phyloP scores from a whole-genome alignment of 2,113 vertebrate species.

The Elaphurus davidianus region DNA sequence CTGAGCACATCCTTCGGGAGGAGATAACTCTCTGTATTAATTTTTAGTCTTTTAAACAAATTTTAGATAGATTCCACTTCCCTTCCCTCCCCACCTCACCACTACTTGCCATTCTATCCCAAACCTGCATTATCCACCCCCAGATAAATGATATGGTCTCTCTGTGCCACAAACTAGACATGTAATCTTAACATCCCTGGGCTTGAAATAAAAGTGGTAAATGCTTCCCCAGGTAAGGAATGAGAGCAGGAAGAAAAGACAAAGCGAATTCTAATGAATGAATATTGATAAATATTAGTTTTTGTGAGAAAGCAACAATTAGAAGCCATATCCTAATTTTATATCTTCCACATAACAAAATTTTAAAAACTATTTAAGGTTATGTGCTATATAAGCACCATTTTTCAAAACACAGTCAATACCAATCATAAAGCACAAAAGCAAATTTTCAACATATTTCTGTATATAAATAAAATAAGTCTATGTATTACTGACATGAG shows the following conservation, averaged over 20 bases:
- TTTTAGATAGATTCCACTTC: neutral
- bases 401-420: neutral
- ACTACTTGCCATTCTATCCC: neutral
- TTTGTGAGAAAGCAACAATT: neutral
- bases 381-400: neutral
- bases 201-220: neutral
- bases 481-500: neutral
- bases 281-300: neutral
- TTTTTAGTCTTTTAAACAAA: neutral
- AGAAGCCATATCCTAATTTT: neutral
- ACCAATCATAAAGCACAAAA: neutral
- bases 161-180: neutral
- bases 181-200: neutral
- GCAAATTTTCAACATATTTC: neutral
- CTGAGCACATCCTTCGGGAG: neutral
- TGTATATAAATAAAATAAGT: neutral
- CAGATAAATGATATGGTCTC: neutral
- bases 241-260: neutral
- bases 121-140: neutral
- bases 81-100: accelerated
- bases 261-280: neutral
- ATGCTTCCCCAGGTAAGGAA: neutral
- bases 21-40: neutral
- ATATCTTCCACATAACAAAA: neutral
- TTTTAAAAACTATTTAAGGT: neutral